Conservation (phyloP, 2,888 invertebrate species). For the Therioaphis trifolii region DNA sequence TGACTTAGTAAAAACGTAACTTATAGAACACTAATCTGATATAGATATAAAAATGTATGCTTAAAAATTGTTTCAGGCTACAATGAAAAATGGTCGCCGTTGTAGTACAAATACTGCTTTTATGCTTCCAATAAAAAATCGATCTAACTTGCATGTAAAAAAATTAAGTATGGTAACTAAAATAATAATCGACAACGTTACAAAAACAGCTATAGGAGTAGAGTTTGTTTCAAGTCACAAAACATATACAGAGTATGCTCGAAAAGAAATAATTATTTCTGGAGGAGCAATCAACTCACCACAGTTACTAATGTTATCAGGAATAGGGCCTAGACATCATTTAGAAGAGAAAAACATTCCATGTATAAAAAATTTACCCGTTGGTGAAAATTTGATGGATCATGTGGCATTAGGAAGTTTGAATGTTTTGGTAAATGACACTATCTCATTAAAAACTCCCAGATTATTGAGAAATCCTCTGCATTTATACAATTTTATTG, state of each 20-base stretch:
- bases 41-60: too few relatives aligned
- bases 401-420: slow-evolving; percentile 77
- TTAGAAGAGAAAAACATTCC: slow-evolving; percentile 72
- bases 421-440: slow-evolving; percentile 71
- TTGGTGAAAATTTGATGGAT: slow-evolving; percentile 79
- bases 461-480: slow-evolving; percentile 68
- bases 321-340: slow-evolving; percentile 77
- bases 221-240: slow-evolving; percentile 73
- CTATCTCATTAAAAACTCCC: slow-evolving; percentile 69
- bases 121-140: slow-evolving; percentile 72
- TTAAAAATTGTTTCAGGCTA: slow-evolving; percentile 68
- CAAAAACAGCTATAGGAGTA: slow-evolving; percentile 74
- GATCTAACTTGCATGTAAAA: slow-evolving; percentile 76
- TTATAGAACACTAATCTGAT: too few relatives aligned
- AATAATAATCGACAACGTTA: slow-evolving; percentile 72
- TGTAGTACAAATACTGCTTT: slow-evolving; percentile 78
- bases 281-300: slow-evolving; percentile 84
- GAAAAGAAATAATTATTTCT: slow-evolving; percentile 79
- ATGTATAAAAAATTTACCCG: slow-evolving; percentile 73
- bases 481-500: slow-evolving; percentile 71
- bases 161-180: slow-evolving; percentile 74
- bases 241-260: slow-evolving; percentile 73
- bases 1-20: too few relatives aligned
- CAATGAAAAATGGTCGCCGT: slow-evolving; percentile 76
- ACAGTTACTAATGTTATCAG: slow-evolving; percentile 83